Evolutionary conservation across 2,797 vertebrate genomes (phyloP), one percentile per base, ranked within the genome.

Genomic region (Martes flavigula): DNA sequence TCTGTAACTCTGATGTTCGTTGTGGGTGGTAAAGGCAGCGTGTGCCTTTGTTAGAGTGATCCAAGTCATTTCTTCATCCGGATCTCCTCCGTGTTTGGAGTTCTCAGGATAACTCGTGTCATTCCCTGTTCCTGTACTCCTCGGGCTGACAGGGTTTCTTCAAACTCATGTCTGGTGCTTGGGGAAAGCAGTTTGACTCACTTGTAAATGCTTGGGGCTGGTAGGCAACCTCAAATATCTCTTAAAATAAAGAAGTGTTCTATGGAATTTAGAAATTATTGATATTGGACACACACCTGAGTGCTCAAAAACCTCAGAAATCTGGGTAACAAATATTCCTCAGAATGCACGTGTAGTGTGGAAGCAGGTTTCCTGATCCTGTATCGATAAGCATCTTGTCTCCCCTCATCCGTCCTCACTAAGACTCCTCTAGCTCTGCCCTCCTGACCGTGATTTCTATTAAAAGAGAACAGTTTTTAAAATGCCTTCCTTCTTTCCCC

Each of bases 131-230:
- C 25, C 78, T 94, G 83, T n/a, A 79, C 51, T 92, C 73, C 43
- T 90, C 73, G 56, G 25, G 54, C 58, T 91, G 78, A 35, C 10
- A 81, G 35, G 64, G 81, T 84, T 54, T 92, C 58, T 97, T 95
- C 54, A 43, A 91, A 94, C 54, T 84, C 48, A 43, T 43, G 40
- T 73, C n/a, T 79, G 56, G 48, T 90, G 32, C 35, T 90, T 86
- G 27, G 27, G 40, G 43, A 14, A 73, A 83, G 54, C 27, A 1
- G 15, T 94, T 83, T 86, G 17, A 56, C 54, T 88, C 27, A 32
- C 32, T 3, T 5, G 12, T 79, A 25, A 54, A 54, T 54, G 9
- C 2, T 58, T 38, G 23, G 35, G 2, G 46, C 18, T 94, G 18
- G 87, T 12, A 21, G 51, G 82, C 51, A 88, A 73, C 40, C 48